Percentiles rank a stretch among this genome's conserved stretches.
Conservation (phyloP, 92 coral and sea anemone species). For the Phenganax marumi region DNA sequence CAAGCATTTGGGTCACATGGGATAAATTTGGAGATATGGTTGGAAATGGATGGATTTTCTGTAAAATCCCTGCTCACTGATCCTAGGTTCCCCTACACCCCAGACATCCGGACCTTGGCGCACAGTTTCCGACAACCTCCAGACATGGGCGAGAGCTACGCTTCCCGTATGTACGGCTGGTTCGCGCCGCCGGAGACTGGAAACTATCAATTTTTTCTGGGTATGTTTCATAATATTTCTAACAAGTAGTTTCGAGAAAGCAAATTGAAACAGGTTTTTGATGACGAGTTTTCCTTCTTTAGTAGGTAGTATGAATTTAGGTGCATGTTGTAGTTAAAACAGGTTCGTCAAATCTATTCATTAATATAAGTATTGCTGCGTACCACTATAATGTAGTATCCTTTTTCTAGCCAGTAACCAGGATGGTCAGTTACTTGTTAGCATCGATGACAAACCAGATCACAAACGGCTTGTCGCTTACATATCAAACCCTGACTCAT, state of each 20-base stretch:
- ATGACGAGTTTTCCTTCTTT: too few relatives aligned
- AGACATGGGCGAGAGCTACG: conserved; percentile 84
- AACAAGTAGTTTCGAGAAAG: too few relatives aligned
- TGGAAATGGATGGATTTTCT: conserved; percentile 77
- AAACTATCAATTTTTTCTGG: conserved; percentile 61
- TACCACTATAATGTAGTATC: neutral
- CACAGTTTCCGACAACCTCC: conserved; percentile 67
- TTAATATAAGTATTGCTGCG: too few relatives aligned
- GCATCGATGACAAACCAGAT: conserved; percentile 77
- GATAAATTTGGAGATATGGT: conserved; percentile 78
- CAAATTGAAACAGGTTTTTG: too few relatives aligned
- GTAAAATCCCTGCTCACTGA: conserved; percentile 57
- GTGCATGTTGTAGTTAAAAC: too few relatives aligned
- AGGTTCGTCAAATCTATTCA: too few relatives aligned
- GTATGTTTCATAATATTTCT: conserved; percentile 46
- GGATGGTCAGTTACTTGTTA: conserved; percentile 74
- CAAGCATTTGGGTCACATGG: conserved; percentile 60
- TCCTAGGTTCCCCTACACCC: conserved; percentile 75
- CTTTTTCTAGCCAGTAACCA: conserved; percentile 74
- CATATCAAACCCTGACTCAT: conserved; percentile 59
- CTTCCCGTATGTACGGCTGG: conserved; percentile 76
- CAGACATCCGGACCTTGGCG: conserved; percentile 53
- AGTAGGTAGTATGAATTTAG: too few relatives aligned
- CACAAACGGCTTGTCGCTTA: conserved; percentile 71
- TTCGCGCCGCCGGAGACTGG: conserved; percentile 77